Evolutionary conservation across 1,140 invertebrate genomes (phyloP), one percentile per base, ranked within the genome.

Genomic region (Lepidostoma basale): DNA sequence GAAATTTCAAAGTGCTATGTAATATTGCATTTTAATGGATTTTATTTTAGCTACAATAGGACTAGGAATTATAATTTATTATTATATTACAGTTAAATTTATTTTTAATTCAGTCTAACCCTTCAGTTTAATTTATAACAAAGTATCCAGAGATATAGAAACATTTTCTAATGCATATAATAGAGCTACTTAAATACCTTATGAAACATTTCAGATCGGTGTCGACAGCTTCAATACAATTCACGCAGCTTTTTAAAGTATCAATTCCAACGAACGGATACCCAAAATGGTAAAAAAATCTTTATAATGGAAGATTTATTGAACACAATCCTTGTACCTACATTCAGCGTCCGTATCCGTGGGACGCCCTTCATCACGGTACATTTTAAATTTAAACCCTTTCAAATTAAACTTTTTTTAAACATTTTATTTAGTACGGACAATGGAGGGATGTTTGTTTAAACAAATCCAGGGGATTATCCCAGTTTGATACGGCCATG

Each of bases 391-490:
- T 65, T 65, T 49, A 62, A 45, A 59, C 42, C 59, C 62, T 70
- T 70, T 67, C 22, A 62, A 62, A 56, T 56, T 30, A 44, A 45
- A 12, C n/a, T n/a, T n/a, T 62, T 62, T 62, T 62, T 25, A 44
- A 45, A 60, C 68, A 44, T 70, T 70, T 49, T 70, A 70, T 70
- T 70, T 42, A 44, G n/a, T n/a, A 8, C 18, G 18, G 20, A 44
- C 59, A 28, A 62, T 62, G 12, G 39, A 10, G 62, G 36, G 14
- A 22, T 30, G 58, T 44, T 26, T 33, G 54, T 62, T 62, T 45
- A 62, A 62, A 62, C 26, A 25, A 70, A 63, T 67, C 64, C 64
- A 1, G 30, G 3, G 59, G 69, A 67, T 70, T 70, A 70, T 70
- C 69, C 69, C 69, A 25, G 64, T 52, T 63, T 42, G 69, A 70